Evolutionary conservation across 2,797 vertebrate species (phyloP).

Genomic region (Platalea minor): DNA sequence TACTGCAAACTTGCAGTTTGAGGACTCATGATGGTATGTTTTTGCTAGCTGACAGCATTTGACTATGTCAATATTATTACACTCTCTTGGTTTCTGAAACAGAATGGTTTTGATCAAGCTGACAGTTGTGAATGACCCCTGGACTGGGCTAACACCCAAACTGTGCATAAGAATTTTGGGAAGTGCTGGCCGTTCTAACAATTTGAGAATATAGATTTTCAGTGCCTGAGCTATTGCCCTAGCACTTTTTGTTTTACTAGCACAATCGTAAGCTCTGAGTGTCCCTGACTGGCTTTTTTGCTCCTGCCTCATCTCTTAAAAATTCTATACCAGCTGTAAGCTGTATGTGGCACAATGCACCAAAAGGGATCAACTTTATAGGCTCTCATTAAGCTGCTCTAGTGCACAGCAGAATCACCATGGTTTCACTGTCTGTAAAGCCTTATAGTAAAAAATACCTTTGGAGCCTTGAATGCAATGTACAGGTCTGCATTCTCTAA

Average conservation of each 20-base stretch:
- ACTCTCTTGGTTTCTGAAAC: background rate
- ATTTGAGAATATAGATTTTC: background rate
- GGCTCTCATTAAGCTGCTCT: background rate
- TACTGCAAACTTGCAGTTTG: background rate
- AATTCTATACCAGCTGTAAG: background rate
- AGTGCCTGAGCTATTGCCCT: background rate
- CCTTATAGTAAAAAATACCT: background rate
- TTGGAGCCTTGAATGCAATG: background rate
- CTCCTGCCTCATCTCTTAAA: background rate
- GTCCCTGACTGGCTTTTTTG: background rate
- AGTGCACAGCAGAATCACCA: background rate
- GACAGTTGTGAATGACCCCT: background rate
- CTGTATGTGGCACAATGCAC: background rate
- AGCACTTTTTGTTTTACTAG: background rate
- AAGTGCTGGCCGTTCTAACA: background rate
- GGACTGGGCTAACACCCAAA: background rate
- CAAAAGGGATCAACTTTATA: background rate
- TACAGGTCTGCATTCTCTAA: background rate
- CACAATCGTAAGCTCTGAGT: background rate
- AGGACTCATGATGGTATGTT: background rate
- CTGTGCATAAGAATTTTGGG: background rate
- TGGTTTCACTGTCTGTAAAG: background rate
- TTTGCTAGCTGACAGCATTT: background rate
- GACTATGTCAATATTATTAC: background rate
- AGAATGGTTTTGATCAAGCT: background rate